phyloP scores from a whole-genome alignment of 2,113 vertebrate species.

The Globicephala melas region DNA sequence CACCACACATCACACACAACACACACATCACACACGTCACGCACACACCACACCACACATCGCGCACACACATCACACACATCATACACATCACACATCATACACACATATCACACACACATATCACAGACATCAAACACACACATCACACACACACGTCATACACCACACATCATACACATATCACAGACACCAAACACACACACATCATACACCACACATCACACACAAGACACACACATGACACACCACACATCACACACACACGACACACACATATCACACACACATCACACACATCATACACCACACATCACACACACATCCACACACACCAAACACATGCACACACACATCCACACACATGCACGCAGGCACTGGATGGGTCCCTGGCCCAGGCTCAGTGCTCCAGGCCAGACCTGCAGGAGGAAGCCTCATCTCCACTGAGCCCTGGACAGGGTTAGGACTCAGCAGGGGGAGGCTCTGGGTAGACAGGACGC shows the following conservation, averaged over 20 bases:
- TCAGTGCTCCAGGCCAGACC: rapidly evolving
- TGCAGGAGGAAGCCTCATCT: not conserved
- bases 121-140: not conserved
- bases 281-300: not conserved
- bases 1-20: not conserved
- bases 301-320: not conserved
- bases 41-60: too few relatives aligned
- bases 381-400: not conserved
- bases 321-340: not conserved
- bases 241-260: too few relatives aligned
- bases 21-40: too few relatives aligned
- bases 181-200: too few relatives aligned
- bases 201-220: not conserved
- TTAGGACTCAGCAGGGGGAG: too few relatives aligned
- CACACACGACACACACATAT: too few relatives aligned
- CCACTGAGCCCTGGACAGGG: not conserved
- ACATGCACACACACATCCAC: rapidly evolving
- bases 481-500: too few relatives aligned
- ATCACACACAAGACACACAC: too few relatives aligned
- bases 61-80: not conserved
- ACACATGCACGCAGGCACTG: not conserved
- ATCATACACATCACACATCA: not conserved
- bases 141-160: not conserved
- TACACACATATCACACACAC: too few relatives aligned
- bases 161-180: not conserved